Conservation (phyloP, 2,888 invertebrate genomes). For the Tetramorium bicarinatum region DNA sequence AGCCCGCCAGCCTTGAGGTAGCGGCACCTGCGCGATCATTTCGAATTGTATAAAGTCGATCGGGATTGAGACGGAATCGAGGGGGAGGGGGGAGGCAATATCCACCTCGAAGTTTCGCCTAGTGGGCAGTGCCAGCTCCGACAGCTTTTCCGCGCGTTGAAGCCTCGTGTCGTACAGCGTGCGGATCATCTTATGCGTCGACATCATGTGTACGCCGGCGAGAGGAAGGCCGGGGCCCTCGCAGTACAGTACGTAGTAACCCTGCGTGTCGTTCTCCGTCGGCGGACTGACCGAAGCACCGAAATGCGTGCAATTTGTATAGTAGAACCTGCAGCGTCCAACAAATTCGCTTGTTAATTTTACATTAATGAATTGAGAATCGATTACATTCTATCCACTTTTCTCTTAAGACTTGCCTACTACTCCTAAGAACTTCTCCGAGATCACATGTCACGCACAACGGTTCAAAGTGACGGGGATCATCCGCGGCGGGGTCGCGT, state of each 20-base stretch:
- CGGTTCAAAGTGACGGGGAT: slow-evolving; percentile 90
- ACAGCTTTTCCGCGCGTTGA: slow-evolving; percentile 89
- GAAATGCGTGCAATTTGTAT: slow-evolving; percentile 96
- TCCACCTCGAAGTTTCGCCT: slow-evolving; percentile 92
- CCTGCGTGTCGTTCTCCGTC: slow-evolving; percentile 72
- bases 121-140: slow-evolving; percentile 93
- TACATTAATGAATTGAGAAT: no score
- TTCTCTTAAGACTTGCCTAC: slow-evolving; percentile 87
- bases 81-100: neutral
- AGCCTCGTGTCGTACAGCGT: slow-evolving; percentile 92
- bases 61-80: neutral
- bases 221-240: slow-evolving; percentile 97
- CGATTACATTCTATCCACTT: neutral
- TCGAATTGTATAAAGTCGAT: neutral
- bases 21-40: slow-evolving; percentile 87
- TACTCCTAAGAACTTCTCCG: slow-evolving; percentile 92
- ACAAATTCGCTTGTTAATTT: neutral
- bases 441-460: slow-evolving; percentile 95
- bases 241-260: slow-evolving; percentile 94
- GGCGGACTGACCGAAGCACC: slow-evolving; percentile 90
- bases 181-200: slow-evolving; percentile 92
- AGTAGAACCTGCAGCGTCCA: slow-evolving; percentile 87
- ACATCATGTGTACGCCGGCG: slow-evolving; percentile 92
- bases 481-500: slow-evolving; percentile 91
- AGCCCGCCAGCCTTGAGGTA: slow-evolving; percentile 95